Evolutionary conservation across 1,140 invertebrate genomes (phyloP).

Genomic region (Drosophila albomicans): DNA sequence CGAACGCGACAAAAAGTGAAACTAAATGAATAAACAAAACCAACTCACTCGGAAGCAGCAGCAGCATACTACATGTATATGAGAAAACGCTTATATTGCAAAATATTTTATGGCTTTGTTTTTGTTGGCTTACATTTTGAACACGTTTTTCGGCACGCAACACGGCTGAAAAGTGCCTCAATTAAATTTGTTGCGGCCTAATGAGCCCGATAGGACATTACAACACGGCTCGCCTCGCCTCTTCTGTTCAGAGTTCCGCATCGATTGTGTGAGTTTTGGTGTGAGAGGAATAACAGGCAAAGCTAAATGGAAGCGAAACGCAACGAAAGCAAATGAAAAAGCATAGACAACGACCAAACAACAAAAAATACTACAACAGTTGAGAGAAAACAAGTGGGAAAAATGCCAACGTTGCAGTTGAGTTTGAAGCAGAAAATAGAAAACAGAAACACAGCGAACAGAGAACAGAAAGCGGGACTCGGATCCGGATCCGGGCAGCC

Average conservation of each 20-base stretch:
- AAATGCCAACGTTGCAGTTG: constrained; percentile 76
- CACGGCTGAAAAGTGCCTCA: constrained; percentile 25
- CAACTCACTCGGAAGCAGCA: neutral
- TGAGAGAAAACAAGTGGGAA: constrained; percentile 29
- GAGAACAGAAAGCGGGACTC: constrained; percentile 8
- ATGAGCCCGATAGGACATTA: constrained; percentile 41
- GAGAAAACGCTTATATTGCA: neutral
- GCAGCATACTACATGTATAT: neutral
- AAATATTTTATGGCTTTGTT: constrained; percentile 2
- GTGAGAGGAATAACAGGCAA: constrained; percentile 17
- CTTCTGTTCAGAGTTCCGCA: neutral
- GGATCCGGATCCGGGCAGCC: constrained; percentile 59
- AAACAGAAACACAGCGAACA: neutral
- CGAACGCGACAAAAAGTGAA: constrained; percentile 23
- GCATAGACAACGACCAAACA: constrained; percentile 31
- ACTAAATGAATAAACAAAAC: constrained; percentile 12
- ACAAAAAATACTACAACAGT: neutral
- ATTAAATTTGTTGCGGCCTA: constrained; percentile 45
- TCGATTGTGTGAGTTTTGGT: neutral
- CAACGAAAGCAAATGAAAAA: constrained; percentile 54
- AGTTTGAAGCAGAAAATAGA: constrained; percentile 1
- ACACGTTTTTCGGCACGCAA: constrained; percentile 5
- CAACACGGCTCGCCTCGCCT: neutral
- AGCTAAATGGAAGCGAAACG: constrained; percentile 14
- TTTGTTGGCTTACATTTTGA: neutral